A percentile compares a stretch with the other conserved stretches of the same genome.
phyloP scores from a whole-genome alignment of 2,113 vertebrate species.

The Eupsittula cactorum region DNA sequence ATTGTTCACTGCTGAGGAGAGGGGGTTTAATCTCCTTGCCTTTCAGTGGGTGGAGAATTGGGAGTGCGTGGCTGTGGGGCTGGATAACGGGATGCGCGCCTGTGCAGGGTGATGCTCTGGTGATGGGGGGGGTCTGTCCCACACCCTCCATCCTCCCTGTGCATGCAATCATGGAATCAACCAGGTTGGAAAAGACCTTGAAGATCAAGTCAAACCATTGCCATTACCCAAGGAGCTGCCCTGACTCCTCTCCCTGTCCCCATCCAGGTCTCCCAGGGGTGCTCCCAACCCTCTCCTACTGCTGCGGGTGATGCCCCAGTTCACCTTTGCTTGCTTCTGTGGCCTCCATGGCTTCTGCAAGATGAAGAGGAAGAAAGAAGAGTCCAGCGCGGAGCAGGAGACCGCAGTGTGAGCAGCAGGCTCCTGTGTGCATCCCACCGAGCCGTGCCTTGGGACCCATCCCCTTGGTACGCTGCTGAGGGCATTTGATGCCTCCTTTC shows the following conservation, averaged over 20 bases:
- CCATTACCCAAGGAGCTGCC: not conserved
- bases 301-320: conserved; percentile 87
- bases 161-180: not conserved
- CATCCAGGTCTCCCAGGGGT: conserved; percentile 38
- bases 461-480: not conserved
- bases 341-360: conserved; percentile 91
- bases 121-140: not conserved
- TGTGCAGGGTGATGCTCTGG: not conserved
- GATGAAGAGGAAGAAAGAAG: conserved; percentile 82
- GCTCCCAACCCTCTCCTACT: not conserved
- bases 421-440: not conserved
- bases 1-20: not conserved
- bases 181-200: not conserved
- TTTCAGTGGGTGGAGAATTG: not conserved
- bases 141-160: not conserved
- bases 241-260: conserved; percentile 9
- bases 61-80: not conserved
- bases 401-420: conserved; percentile 75
- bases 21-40: not conserved
- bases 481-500: not conserved
- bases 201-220: not conserved
- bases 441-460: not conserved
- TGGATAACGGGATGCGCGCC: rapidly evolving
- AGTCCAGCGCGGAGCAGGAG: conserved; percentile 73
- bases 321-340: conserved; percentile 96